Conservation (phyloP, 2,113 vertebrate species). For the Capra hircus region DNA sequence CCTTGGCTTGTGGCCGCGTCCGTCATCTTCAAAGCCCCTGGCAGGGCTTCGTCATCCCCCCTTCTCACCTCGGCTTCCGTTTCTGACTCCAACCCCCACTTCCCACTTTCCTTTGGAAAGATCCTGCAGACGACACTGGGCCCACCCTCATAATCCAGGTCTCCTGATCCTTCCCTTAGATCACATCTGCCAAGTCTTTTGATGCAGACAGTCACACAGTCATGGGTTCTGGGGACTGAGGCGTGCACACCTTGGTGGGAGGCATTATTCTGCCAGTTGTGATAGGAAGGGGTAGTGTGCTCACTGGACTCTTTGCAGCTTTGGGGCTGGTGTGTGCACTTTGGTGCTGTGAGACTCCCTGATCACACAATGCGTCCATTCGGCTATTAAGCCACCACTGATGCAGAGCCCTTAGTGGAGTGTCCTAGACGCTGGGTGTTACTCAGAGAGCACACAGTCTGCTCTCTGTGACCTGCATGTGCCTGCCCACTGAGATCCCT, state of each 20-base stretch:
- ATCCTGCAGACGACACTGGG: background rate
- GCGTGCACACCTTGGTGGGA: accelerated
- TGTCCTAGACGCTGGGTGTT: background rate
- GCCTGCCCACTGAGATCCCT: background rate
- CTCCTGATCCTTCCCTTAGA: background rate
- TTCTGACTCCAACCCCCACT: background rate
- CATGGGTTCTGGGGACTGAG: background rate
- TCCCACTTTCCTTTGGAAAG: background rate
- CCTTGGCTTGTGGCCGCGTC: background rate
- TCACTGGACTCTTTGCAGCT: background rate
- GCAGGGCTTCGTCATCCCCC: background rate
- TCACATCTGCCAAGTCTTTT: background rate
- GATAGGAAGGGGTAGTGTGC: accelerated
- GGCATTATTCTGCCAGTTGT: background rate
- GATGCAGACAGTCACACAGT: background rate
- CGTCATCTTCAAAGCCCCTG: background rate
- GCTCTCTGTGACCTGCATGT: background rate
- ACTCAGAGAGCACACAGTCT: background rate
- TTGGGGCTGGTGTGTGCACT: background rate
- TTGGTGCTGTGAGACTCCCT: too few species aligned
- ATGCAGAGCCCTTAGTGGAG: background rate
- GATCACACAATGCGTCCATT: background rate
- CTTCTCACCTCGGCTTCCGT: background rate
- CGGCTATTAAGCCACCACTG: background rate
- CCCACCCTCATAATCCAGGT: background rate